Conservation (phyloP, 2,113 vertebrate genomes). For the Meleagris gallopavo region DNA sequence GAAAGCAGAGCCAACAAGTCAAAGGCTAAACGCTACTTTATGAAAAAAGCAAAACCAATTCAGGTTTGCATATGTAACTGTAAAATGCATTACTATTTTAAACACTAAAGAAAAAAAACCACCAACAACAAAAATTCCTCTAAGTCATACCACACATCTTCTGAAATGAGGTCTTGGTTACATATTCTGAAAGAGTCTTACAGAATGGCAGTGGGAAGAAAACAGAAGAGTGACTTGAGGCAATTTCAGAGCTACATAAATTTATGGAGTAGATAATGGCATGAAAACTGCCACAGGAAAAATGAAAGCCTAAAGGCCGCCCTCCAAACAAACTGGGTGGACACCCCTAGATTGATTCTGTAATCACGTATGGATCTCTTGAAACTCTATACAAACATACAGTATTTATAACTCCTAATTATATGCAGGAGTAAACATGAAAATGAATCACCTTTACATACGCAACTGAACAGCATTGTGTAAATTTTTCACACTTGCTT, state of each 20-base stretch:
- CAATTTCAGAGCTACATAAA: neutral
- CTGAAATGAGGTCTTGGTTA: neutral
- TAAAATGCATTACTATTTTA: neutral
- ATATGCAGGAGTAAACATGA: neutral
- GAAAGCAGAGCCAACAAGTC: neutral
- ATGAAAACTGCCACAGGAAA: neutral
- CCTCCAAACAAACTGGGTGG: neutral
- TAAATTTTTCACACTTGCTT: neutral
- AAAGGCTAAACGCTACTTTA: neutral
- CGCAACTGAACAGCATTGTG: neutral
- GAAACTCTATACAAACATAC: neutral
- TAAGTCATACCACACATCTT: neutral
- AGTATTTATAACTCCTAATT: neutral
- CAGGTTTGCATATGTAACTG: neutral
- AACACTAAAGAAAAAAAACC: neutral
- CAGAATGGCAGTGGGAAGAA: neutral
- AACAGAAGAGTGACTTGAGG: neutral
- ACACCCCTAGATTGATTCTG: neutral
- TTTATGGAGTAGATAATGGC: neutral
- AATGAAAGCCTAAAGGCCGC: neutral
- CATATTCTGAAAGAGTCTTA: neutral
- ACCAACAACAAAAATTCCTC: neutral
- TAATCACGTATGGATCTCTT: neutral
- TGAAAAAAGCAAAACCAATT: neutral
- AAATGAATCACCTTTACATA: constrained; percentile 2